These are phyloP conservation scores for Pristionchus exspectatus DNA, from an alignment of 2,888 invertebrate genomes.

Conservation along the genomic window DNA sequence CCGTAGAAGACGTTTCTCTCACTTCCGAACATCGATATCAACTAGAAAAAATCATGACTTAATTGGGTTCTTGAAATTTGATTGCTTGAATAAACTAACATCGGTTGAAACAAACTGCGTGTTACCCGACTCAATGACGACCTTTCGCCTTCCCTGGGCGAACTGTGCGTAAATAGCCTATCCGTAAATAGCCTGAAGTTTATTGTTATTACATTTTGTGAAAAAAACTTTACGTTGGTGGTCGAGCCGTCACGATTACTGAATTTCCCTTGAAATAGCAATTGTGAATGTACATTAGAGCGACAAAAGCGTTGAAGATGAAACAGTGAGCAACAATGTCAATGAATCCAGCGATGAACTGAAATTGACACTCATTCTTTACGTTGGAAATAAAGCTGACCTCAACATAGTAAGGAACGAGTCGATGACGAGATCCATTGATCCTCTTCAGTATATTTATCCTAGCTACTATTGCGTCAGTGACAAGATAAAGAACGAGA, in stretches of 20 bases:
- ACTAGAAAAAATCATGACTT: not conserved
- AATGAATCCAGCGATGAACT: not conserved
- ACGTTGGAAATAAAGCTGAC: not conserved
- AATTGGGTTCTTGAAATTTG: not conserved
- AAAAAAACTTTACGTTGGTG: not conserved
- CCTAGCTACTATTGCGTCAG: not conserved
- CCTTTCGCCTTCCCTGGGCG: not conserved
- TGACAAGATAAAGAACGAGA: not conserved
- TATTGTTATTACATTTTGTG: not conserved
- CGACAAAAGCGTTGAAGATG: not conserved
- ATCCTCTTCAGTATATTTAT: not conserved
- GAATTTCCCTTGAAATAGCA: conserved; percentile 14
- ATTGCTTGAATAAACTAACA: not conserved
- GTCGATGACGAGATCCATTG: not conserved
- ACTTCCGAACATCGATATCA: not conserved
- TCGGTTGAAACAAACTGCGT: not conserved
- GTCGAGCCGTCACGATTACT: not conserved
- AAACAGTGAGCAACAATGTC: not conserved
- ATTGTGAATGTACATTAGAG: not conserved
- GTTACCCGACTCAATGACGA: not conserved
- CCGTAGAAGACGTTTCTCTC: not conserved
- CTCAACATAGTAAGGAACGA: not conserved
- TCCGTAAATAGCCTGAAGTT: not conserved
- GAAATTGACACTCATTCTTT: not conserved
- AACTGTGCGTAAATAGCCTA: not conserved